Evolutionary conservation across 2,113 vertebrate genomes (phyloP).

Genomic region (Tor tambroides): DNA sequence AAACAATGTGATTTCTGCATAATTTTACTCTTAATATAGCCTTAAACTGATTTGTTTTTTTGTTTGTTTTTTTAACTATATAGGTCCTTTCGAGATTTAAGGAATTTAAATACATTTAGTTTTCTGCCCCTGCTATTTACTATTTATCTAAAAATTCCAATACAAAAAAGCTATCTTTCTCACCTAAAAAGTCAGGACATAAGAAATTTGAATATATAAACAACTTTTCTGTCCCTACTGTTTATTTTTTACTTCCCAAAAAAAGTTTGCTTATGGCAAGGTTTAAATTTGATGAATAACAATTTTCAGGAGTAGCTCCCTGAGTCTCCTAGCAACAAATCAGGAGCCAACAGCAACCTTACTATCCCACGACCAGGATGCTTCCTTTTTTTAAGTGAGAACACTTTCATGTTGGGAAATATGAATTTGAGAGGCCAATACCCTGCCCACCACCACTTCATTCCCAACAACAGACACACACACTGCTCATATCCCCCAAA

Average conservation of each 20-base stretch:
- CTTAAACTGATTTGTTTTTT: no score
- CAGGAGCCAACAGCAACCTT: constrained; percentile 70
- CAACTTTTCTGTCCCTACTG: no score
- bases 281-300: not conserved
- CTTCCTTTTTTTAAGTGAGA: constrained; percentile 69
- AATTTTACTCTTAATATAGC: no score
- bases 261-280: constrained; percentile 58
- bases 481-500: not conserved
- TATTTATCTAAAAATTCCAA: no score
- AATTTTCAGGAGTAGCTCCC: constrained; percentile 47
- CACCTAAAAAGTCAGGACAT: no score
- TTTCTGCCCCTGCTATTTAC: no score
- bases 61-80: no score
- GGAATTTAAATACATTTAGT: no score
- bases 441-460: not conserved
- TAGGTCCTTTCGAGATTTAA: no score
- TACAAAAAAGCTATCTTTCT: no score
- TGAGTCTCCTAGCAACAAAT: constrained; percentile 76
- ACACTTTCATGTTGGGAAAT: constrained; percentile 72
- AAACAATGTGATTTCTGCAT: no score
- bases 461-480: constrained; percentile 1
- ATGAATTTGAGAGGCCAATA: constrained; percentile 63
- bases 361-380: constrained; percentile 68
- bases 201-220: no score
- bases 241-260: constrained; percentile 35